Evolutionary conservation across 2,113 vertebrate species (phyloP), one percentile per base, ranked within the genome.

Genomic region (Bungarus multicinctus): DNA sequence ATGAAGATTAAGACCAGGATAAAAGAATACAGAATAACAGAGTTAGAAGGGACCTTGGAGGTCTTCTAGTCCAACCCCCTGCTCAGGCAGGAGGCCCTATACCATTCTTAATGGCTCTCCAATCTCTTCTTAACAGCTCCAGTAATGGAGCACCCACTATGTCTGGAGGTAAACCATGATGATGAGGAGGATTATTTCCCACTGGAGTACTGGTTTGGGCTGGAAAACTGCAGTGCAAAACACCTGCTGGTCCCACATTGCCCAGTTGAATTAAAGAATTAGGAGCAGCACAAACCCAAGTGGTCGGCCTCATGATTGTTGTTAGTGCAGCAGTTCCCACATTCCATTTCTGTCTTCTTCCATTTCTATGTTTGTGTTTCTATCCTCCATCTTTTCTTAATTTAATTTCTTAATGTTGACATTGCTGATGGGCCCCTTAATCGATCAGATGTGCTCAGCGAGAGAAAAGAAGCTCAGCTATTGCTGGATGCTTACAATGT

Each of bases 381-480:
- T 7, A 8, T 43, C 39, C 39, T 85, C 39, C 5, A 3, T n/a
- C n/a, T 74, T 34, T 74, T 74, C 69, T 74, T 74, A 74, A 25
- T 60, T 54, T 39, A 14, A 69, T n/a, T 92, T 23, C 85, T 93
- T 90, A 93, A 88, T 86, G 89, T 92, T 87, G 92, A 85, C 94
- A 94, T 86, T 20, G 88, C 90, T 96, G 93, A 55, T 10, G 43
- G 87, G 89, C 25, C 18, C 50, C 7, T 1, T 55, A 89, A 95
- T 16, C 89, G 94, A 94, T 93, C 16, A 4, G 5, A 16, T 55
- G 88, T 93, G 89, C 89, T 30, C 54, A 47, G 58, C 94, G 92
- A 0, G 27, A 96, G 88, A 94, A 95, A 95, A 95, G 81, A 52
- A 91, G 64, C 89, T 92, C 92, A 5, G 47, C 34, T 88, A 89